These are phyloP conservation scores for Portevinia maculata DNA, from an alignment of 2,888 invertebrate genomes.

Conservation along the genomic window DNA sequence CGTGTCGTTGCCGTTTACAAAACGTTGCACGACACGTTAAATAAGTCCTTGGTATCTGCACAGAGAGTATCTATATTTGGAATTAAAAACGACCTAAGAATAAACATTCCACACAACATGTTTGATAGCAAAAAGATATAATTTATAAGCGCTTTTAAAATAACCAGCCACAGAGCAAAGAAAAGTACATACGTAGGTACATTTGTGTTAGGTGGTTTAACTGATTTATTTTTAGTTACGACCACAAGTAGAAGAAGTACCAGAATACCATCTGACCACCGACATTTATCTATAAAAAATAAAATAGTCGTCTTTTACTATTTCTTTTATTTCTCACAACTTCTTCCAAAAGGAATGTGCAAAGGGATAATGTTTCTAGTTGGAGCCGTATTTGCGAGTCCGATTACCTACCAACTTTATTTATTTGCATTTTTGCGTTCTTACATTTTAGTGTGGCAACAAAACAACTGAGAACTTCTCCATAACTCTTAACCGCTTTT, in stretches of 20 bases:
- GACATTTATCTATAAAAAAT: slow-evolving; percentile 10
- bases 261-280: slow-evolving; percentile 47
- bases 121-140: slow-evolving; percentile 60
- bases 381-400: too few species aligned
- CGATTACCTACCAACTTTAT: not conserved
- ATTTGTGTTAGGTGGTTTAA: slow-evolving; percentile 15
- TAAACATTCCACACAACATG: slow-evolving; percentile 67
- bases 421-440: slow-evolving; percentile 29
- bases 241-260: slow-evolving; percentile 43
- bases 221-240: slow-evolving; percentile 62
- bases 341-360: slow-evolving; percentile 4
- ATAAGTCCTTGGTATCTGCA: slow-evolving; percentile 69
- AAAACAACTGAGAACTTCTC: slow-evolving; percentile 47
- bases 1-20: slow-evolving; percentile 29
- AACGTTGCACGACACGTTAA: slow-evolving; percentile 39
- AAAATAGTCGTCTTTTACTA: slow-evolving; percentile 9
- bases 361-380: slow-evolving; percentile 28
- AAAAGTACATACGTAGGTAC: slow-evolving; percentile 3
- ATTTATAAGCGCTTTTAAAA: slow-evolving; percentile 48
- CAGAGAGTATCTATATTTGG: slow-evolving; percentile 67
- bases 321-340: slow-evolving; percentile 25
- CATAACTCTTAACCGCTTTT: slow-evolving; percentile 66
- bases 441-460: slow-evolving; percentile 33
- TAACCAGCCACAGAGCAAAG: slow-evolving; percentile 33
- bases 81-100: slow-evolving; percentile 68